Evolutionary conservation across 2,113 vertebrate species (phyloP), one percentile per base, ranked within the genome.

Genomic region (Chrysochloris asiatica): DNA sequence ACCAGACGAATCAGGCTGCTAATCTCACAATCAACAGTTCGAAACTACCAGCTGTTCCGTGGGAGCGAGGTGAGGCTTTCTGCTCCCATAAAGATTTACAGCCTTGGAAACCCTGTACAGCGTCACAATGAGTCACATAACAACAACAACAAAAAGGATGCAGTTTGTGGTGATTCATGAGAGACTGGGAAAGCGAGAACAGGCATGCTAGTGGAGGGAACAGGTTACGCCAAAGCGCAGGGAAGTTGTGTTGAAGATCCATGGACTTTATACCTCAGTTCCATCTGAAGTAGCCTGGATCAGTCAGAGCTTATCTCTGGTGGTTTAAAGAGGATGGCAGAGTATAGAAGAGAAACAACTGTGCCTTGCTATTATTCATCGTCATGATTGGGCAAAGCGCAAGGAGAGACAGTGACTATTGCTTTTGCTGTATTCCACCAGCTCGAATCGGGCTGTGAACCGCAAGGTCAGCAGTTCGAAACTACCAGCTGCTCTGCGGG

Each of bases 401-500:
- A 93, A 69, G 52, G 41, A 45, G 83, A 52, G 45, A 33, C 43
- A 41, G n/a, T n/a, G n/a, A n/a, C n/a, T n/a, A n/a, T n/a, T n/a
- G n/a, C n/a, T n/a, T n/a, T n/a, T n/a, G n/a, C n/a, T n/a, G n/a
- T n/a, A n/a, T n/a, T n/a, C n/a, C n/a, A n/a, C n/a, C n/a, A n/a
- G n/a, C n/a, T n/a, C n/a, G n/a, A n/a, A n/a, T n/a, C n/a, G n/a
- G n/a, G n/a, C n/a, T n/a, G n/a, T n/a, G n/a, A n/a, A n/a, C n/a
- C n/a, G n/a, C n/a, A n/a, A n/a, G n/a, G n/a, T n/a, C n/a, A n/a
- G n/a, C n/a, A n/a, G n/a, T n/a, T n/a, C n/a, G n/a, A n/a, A n/a
- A n/a, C n/a, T n/a, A n/a, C n/a, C n/a, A n/a, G n/a, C n/a, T n/a
- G n/a, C n/a, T n/a, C n/a, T n/a, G n/a, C n/a, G n/a, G n/a, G n/a